Conservation (phyloP, 2,113 vertebrate genomes). For the Callospermophilus lateralis region DNA sequence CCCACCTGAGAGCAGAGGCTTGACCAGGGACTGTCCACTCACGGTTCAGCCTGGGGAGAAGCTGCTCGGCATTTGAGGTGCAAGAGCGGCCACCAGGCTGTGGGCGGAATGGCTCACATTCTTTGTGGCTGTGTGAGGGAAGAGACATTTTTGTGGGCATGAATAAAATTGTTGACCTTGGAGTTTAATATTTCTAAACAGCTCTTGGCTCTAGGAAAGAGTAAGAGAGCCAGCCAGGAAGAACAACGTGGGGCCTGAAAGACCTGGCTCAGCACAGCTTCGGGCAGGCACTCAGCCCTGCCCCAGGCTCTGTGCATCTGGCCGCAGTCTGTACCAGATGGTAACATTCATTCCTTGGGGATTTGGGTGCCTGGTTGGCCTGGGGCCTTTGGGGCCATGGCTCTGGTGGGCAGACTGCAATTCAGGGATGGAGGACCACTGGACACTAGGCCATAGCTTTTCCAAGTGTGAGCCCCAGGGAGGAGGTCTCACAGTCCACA, state of each 20-base stretch:
- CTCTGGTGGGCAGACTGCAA: background rate
- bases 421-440: background rate
- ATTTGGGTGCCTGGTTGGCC: background rate
- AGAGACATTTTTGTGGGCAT: constrained; percentile 59
- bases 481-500: too few species aligned
- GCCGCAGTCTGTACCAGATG: rapidly evolving
- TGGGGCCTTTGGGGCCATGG: too few species aligned
- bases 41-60: background rate
- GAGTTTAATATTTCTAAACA: background rate
- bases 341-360: background rate
- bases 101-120: constrained; percentile 18
- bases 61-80: background rate
- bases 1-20: background rate
- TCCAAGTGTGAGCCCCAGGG: background rate
- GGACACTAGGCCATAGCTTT: background rate
- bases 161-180: constrained; percentile 10
- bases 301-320: background rate
- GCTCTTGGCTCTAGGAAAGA: background rate
- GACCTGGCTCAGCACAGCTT: background rate
- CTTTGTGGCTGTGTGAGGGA: background rate
- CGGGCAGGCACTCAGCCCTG: background rate
- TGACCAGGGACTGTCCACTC: too few species aligned
- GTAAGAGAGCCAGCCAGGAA: background rate
- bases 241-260: background rate
- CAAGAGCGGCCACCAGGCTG: background rate